Percentiles rank a stretch among this genome's conserved stretches.
Evolutionary conservation across 2,888 invertebrate species (phyloP).

Genomic region (Myathropa florea): DNA sequence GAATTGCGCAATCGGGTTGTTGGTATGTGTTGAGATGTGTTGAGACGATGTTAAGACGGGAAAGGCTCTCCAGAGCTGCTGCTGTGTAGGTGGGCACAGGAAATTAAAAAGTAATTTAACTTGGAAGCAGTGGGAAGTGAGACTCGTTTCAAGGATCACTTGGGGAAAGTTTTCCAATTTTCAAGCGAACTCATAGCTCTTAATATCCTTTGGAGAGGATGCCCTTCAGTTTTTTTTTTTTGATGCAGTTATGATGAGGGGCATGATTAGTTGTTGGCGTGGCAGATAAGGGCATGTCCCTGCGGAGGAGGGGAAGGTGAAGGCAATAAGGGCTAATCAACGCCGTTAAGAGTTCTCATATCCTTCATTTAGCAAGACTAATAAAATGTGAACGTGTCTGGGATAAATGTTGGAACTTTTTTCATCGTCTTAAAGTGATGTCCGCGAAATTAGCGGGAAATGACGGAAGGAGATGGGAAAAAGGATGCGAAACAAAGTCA

Average conservation of each 20-base stretch:
- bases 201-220: not conserved
- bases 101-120: conserved; percentile 29
- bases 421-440: not conserved
- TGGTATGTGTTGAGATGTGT: conserved; percentile 73
- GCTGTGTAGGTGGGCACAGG: too few relatives aligned
- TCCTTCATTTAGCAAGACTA: not conserved
- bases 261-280: not conserved
- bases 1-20: conserved; percentile 96
- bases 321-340: not conserved
- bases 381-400: not conserved
- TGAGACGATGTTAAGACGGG: not conserved
- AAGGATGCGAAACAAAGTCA: not conserved
- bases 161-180: conserved; percentile 18
- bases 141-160: not conserved
- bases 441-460: not conserved
- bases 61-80: not conserved
- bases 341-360: not conserved
- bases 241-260: not conserved
- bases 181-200: not conserved
- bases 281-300: not conserved
- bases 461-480: not conserved
- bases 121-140: not conserved
- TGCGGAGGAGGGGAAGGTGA: too few relatives aligned
- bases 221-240: not conserved
- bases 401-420: not conserved